Evolutionary conservation across 1,140 invertebrate species (phyloP), one percentile per base, ranked within the genome.

Genomic region (Dendroctonus ponderosae): DNA sequence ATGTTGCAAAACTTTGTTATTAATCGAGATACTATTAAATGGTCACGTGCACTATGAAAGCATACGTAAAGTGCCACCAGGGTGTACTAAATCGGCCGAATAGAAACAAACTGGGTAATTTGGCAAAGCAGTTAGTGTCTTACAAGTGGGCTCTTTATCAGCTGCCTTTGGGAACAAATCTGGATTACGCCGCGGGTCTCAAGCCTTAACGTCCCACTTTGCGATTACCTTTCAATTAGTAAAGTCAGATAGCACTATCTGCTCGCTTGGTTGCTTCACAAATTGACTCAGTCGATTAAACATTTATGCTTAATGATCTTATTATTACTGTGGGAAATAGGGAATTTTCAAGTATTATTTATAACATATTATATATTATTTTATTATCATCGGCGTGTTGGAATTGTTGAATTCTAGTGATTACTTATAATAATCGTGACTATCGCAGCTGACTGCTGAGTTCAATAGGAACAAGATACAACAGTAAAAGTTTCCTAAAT

Each of bases 141-240:
- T 67, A 74, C 72, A 74, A 74, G 70, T 74, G 66, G 71, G 70
- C 71, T 72, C 66, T 76, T 77, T 77, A 77, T 77, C 73, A 75
- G 53, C 26, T 38, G 60, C 66, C 60, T 51, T 57, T 52, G 66
- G 66, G 66, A 53, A 62, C 66, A 74, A 77, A 76, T 77, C 73
- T 77, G 72, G 67, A 75, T 77, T 75, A 73, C 62, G 68, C 74
- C 72, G 64, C 43, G 51, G 70, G 73, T 68, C 75, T 68, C 67
- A 66, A 54, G 70, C 43, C 64, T 67, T 71, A 76, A 77, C 70
- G 75, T 71, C 75, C 50, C 66, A 72, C 70, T 76, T 74, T 71
- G 66, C 76, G 76, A 77, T 78, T 78, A 77, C 70, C 74, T 78
- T 77, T 78, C 76, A 78, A 78, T 78, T 78, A 78, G 72, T 67